These are phyloP conservation scores for Orestias chungarensis DNA, from an alignment of 2,797 vertebrate genomes.

Conservation along the genomic window DNA sequence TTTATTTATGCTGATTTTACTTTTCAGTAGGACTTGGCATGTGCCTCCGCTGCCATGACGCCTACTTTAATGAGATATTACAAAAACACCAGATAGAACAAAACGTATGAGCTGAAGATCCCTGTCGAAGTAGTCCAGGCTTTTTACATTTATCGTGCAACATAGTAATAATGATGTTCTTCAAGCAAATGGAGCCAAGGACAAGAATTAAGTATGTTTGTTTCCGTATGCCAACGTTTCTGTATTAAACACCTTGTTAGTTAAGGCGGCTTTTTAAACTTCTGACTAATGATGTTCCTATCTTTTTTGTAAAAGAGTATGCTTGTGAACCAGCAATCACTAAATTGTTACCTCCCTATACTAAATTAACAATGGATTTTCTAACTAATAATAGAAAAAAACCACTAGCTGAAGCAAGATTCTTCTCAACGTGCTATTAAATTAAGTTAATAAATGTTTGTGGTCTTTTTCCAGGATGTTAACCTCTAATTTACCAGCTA, in stretches of 20 bases:
- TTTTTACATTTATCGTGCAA: not conserved
- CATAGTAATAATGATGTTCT: not conserved
- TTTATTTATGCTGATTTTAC: not conserved
- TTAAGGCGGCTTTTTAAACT: not conserved
- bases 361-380: not conserved
- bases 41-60: too few relatives aligned
- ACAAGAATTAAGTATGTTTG: not conserved
- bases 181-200: not conserved
- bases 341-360: not conserved
- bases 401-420: not conserved
- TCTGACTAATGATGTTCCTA: not conserved
- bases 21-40: not conserved
- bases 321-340: not conserved
- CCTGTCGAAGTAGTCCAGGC: not conserved
- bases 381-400: not conserved
- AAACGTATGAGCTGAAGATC: not conserved
- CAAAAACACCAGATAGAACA: not conserved
- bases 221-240: not conserved
- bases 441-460: constrained; percentile 1
- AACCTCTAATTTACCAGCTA: constrained; percentile 8
- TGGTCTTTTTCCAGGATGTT: not conserved
- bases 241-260: not conserved
- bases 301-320: not conserved
- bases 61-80: not conserved
- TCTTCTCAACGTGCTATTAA: not conserved